phyloP scores from a whole-genome alignment of 1,140 invertebrate species.

The Zaprionus nigranus region DNA sequence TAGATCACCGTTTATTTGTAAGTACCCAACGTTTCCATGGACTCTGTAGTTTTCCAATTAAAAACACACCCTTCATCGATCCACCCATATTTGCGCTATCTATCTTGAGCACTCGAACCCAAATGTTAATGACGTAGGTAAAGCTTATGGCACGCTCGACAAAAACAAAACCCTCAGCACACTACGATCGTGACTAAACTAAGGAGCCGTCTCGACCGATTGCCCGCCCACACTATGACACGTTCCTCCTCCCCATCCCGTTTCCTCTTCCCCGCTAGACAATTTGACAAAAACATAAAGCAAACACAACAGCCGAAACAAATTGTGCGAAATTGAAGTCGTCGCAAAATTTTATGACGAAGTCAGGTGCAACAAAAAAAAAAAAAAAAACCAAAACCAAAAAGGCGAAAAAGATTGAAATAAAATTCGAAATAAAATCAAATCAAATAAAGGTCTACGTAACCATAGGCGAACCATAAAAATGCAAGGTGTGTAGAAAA shows the following conservation, averaged over 20 bases:
- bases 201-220: slow-evolving; percentile 34
- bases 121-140: slow-evolving; percentile 66
- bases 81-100: slow-evolving; percentile 58
- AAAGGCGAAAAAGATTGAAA: slow-evolving; percentile 33
- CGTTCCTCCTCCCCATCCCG: slow-evolving; percentile 17
- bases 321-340: slow-evolving; percentile 45
- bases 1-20: slow-evolving; percentile 10
- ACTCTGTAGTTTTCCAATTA: slow-evolving; percentile 51
- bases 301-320: slow-evolving; percentile 6
- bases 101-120: slow-evolving; percentile 17
- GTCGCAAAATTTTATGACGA: slow-evolving; percentile 68
- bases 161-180: slow-evolving; percentile 43
- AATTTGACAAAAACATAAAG: not conserved
- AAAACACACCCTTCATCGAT: slow-evolving; percentile 27
- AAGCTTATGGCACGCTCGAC: slow-evolving; percentile 49
- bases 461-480: slow-evolving; percentile 58
- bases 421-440: slow-evolving; percentile 65
- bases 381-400: slow-evolving; percentile 2
- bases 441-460: slow-evolving; percentile 73
- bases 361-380: slow-evolving; percentile 46
- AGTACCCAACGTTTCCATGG: slow-evolving; percentile 39
- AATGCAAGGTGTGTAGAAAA: slow-evolving; percentile 79
- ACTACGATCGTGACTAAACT: slow-evolving; percentile 71
- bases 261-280: not conserved
- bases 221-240: slow-evolving; percentile 40